phyloP scores from a whole-genome alignment of 2,797 vertebrate species.

The Coregonus suidteri region DNA sequence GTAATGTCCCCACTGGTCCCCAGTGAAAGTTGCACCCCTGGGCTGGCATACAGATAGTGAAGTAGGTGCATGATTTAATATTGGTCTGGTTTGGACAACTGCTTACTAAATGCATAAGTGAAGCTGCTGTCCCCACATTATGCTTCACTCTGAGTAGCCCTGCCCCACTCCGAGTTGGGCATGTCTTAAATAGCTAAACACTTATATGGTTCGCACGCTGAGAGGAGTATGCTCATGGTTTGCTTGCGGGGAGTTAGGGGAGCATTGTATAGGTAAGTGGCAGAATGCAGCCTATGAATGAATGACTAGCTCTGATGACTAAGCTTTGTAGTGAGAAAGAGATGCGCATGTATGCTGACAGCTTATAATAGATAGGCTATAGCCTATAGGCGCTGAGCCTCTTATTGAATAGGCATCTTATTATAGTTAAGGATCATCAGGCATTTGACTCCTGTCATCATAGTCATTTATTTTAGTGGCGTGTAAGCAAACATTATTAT shows the following conservation, averaged over 20 bases:
- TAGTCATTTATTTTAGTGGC: neutral
- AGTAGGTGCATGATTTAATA: neutral
- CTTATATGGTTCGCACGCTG: neutral
- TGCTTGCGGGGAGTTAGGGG: neutral
- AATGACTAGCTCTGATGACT: neutral
- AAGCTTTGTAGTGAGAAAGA: neutral
- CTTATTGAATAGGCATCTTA: neutral
- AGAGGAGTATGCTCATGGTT: neutral
- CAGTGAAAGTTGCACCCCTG: neutral
- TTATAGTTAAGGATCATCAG: neutral
- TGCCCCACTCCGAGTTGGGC: slow-evolving; percentile 40
- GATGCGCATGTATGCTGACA: neutral
- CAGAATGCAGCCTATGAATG: neutral
- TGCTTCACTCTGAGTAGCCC: slow-evolving; percentile 21
- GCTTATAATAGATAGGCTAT: neutral
- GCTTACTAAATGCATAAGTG: neutral
- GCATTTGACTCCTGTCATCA: neutral
- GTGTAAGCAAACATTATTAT: neutral
- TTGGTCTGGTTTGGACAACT: neutral
- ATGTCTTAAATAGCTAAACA: slow-evolving; percentile 2
- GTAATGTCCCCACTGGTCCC: too few species aligned
- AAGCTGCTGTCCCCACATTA: slow-evolving; percentile 3
- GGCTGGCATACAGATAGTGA: neutral
- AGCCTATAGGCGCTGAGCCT: neutral
- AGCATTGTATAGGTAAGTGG: neutral